Conservation (phyloP, 2,113 vertebrate species). For the Tringa solitaria region DNA sequence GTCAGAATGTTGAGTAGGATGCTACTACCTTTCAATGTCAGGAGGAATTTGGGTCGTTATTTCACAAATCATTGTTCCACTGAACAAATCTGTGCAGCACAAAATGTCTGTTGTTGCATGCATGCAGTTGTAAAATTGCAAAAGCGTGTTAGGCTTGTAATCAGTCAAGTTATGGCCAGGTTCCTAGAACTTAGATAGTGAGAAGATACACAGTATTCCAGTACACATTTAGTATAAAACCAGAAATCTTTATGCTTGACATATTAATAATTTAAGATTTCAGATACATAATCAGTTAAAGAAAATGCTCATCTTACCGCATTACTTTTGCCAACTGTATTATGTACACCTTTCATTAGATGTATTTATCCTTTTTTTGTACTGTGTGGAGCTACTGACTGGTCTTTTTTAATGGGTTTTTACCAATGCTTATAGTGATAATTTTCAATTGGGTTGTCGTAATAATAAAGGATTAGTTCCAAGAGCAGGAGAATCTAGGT, state of each 20-base stretch:
- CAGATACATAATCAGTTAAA: not conserved
- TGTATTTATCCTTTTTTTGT: not conserved
- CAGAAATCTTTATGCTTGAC: not conserved
- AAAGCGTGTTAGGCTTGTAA: not conserved
- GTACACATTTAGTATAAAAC: not conserved
- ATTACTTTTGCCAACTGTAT: not conserved
- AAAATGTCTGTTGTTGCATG: not conserved
- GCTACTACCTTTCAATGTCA: not conserved
- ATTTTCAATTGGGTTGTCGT: not conserved
- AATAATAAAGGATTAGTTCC: not conserved
- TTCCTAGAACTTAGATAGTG: not conserved
- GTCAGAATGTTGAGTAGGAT: conserved; percentile 11
- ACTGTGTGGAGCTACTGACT: not conserved
- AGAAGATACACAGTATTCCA: not conserved
- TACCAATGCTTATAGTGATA: not conserved
- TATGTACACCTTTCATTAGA: not conserved
- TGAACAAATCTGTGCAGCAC: not conserved
- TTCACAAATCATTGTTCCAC: not conserved
- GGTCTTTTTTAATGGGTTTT: not conserved
- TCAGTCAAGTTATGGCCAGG: not conserved
- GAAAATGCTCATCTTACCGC: not conserved
- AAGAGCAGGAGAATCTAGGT: not conserved
- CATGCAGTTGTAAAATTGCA: not conserved
- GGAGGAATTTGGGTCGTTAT: conserved; percentile 8
- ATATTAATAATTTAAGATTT: not conserved